Evolutionary conservation across 1,140 invertebrate genomes (phyloP), one percentile per base, ranked within the genome.

Genomic region (Ceratosolen fusciceps): DNA sequence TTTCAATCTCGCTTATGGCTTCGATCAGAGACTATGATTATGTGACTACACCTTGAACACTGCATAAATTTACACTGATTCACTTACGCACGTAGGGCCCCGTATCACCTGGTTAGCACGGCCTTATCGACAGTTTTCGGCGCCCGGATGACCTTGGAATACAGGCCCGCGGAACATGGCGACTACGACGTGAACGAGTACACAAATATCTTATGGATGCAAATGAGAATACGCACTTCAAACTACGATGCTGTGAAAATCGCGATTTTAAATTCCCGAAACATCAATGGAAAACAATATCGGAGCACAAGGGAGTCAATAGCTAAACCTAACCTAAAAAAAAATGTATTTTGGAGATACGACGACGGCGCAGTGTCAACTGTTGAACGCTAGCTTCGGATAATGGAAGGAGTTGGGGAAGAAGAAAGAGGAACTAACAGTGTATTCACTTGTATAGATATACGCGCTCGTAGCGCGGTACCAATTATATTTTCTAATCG

Each of bases 361-460:
- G 19, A 12, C 58, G 62, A 70, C 52, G 72, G 72, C 78, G 72
- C 72, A 56, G 67, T 72, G 49, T 68, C 72, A 80, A 80, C 78
- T 80, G 78, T 80, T 80, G 78, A 80, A 70, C 77, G 24, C 37
- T 31, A 21, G 21, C 19, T 8, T 14, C 58, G 58, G 8, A 49
- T 0, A 34, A 3, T 34, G 31, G 62, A 65, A 3, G 5, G 2
- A 24, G 26, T 12, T 1, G 10, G n/a, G 16, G 14, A 72, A 49
- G 43, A 34, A 34, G 24, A 24, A n/a, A 24, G 39, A 26, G 39
- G 9, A n/a, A 31, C 2, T 4, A 68, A 37, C 34, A 39, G 52
- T 26, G 2, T 60, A 39, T 43, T 31, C 12, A n/a, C 31, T 31
- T 47, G 10, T 43, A 37, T n/a, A 58, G 37, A 47, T 68, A 47